Conservation (phyloP, 1,140 invertebrate genomes). For the Laupala kohalensis region DNA sequence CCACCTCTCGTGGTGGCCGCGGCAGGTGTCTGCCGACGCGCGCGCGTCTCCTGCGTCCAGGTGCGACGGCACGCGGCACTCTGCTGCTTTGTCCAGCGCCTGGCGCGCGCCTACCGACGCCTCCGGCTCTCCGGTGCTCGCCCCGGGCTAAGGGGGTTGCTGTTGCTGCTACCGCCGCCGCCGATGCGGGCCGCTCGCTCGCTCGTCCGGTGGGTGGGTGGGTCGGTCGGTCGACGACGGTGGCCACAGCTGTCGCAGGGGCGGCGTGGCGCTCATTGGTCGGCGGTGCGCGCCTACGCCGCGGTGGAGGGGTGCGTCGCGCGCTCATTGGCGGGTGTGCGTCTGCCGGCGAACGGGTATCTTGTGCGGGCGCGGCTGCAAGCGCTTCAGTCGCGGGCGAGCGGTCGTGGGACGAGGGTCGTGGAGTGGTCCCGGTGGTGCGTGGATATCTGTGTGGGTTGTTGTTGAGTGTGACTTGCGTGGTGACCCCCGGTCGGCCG, state of each 20-base stretch:
- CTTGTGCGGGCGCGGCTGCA: neutral
- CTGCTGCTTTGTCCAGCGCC: neutral
- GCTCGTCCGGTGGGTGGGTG: no score
- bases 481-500: no score
- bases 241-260: neutral
- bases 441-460: no score
- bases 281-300: no score
- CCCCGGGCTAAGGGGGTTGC: no score
- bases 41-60: no score
- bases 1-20: neutral
- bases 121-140: no score
- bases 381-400: neutral
- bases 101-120: neutral
- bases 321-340: neutral
- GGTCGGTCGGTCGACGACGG: neutral
- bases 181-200: neutral
- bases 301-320: no score
- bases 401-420: neutral
- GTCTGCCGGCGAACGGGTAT: neutral
- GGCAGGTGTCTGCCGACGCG: neutral
- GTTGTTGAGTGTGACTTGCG: no score
- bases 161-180: no score
- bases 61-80: neutral
- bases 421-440: no score
- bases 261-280: neutral